phyloP scores from a whole-genome alignment of 2,113 vertebrate species.

The Columba livia region DNA sequence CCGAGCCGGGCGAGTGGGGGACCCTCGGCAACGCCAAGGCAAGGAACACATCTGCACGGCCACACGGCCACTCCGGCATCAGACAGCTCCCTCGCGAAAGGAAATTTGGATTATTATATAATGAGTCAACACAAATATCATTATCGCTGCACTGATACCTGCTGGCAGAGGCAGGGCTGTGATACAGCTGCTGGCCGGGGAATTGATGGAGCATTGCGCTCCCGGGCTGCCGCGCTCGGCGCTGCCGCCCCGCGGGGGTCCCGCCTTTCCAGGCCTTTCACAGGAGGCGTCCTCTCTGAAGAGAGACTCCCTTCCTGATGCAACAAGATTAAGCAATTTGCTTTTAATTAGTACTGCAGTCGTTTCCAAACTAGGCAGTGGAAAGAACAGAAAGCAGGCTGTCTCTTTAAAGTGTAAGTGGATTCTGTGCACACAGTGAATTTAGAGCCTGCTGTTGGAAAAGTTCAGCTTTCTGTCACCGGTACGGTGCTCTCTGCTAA shows the following conservation, averaged over 20 bases:
- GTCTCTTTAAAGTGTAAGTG: constrained; percentile 55
- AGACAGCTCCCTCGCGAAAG: not conserved
- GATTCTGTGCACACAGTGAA: not conserved
- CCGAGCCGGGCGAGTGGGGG: accelerated
- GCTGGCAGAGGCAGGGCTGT: not conserved
- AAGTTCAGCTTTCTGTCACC: constrained; percentile 33
- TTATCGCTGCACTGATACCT: not conserved
- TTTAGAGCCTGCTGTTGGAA: constrained; percentile 43
- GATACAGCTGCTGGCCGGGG: not conserved
- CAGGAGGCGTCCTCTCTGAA: constrained; percentile 21
- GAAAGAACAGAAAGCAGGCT: constrained; percentile 5
- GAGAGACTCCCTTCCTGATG: constrained; percentile 29
- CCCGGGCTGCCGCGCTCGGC: not conserved
- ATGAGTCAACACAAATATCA: not conserved
- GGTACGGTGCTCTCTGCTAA: not conserved
- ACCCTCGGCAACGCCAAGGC: not conserved
- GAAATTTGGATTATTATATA: not conserved
- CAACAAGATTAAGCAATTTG: constrained; percentile 69
- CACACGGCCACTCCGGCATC: not conserved
- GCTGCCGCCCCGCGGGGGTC: not conserved
- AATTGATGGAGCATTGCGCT: not conserved
- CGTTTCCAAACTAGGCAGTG: constrained; percentile 17
- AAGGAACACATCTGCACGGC: not conserved
- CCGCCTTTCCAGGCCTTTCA: not conserved
- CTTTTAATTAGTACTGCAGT: constrained; percentile 72